These are phyloP conservation scores for Neopelma chrysocephalum DNA, from an alignment of 2,797 vertebrate genomes.

Conservation along the genomic window DNA sequence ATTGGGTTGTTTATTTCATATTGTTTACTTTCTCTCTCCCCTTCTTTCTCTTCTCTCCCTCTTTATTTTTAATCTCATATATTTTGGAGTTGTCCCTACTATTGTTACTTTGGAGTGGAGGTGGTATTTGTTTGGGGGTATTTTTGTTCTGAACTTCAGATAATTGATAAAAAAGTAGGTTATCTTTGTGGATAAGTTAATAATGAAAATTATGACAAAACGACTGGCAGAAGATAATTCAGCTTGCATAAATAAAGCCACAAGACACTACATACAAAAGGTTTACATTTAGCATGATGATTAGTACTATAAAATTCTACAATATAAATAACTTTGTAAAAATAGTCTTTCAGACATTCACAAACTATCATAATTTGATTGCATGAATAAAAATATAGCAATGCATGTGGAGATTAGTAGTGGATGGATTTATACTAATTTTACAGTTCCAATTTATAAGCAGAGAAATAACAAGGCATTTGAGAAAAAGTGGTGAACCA, in stretches of 20 bases:
- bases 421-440: not conserved
- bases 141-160: not conserved
- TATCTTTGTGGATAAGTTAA: not conserved
- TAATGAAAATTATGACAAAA: not conserved
- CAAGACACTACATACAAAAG: not conserved
- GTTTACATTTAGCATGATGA: not conserved
- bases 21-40: not conserved
- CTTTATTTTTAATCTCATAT: not conserved
- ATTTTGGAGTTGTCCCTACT: not conserved
- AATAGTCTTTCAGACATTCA: not conserved
- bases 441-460: not conserved
- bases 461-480: not conserved
- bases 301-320: not conserved
- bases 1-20: slow-evolving; percentile 4
- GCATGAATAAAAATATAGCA: not conserved
- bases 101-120: not conserved
- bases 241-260: not conserved
- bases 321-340: not conserved
- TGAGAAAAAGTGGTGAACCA: not conserved
- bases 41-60: not conserved
- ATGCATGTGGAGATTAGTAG: not conserved
- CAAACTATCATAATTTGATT: not conserved
- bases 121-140: not conserved
- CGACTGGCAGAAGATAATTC: not conserved
- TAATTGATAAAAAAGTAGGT: not conserved